phyloP scores from a whole-genome alignment of 2,797 vertebrate genomes.

The Urosaurus nigricauda region DNA sequence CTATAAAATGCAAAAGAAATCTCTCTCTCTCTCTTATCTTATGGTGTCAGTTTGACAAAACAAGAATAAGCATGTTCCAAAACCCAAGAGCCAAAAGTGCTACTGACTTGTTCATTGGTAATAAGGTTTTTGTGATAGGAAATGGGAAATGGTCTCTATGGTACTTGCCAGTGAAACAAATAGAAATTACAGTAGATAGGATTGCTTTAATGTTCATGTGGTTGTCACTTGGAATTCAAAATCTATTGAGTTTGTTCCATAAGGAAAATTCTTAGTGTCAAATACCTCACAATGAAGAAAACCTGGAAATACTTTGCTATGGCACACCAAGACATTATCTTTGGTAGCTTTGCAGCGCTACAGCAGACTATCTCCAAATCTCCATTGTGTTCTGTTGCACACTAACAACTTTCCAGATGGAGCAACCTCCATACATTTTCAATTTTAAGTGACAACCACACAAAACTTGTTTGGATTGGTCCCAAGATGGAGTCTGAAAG shows the following conservation, averaged over 20 bases:
- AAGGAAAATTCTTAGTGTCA: no score
- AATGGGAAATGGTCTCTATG: neutral
- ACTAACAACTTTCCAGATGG: no score
- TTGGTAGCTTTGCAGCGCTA: neutral
- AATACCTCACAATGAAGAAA: no score
- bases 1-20: constrained; percentile 12
- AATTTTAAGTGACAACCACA: neutral
- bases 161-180: neutral
- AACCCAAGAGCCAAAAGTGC: neutral
- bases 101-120: neutral
- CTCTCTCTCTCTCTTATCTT: no score
- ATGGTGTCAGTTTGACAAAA: neutral
- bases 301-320: no score
- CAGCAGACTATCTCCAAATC: neutral
- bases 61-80: neutral
- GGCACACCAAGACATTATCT: no score
- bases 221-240: no score
- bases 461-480: neutral
- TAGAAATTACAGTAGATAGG: neutral
- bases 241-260: no score
- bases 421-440: neutral
- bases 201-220: no score
- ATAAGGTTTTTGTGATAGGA: neutral
- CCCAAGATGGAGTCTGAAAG: neutral
- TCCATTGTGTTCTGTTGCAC: neutral